Evolutionary conservation across 1,140 invertebrate genomes (phyloP), one percentile per base, ranked within the genome.

Genomic region (Heliothis subflexa): DNA sequence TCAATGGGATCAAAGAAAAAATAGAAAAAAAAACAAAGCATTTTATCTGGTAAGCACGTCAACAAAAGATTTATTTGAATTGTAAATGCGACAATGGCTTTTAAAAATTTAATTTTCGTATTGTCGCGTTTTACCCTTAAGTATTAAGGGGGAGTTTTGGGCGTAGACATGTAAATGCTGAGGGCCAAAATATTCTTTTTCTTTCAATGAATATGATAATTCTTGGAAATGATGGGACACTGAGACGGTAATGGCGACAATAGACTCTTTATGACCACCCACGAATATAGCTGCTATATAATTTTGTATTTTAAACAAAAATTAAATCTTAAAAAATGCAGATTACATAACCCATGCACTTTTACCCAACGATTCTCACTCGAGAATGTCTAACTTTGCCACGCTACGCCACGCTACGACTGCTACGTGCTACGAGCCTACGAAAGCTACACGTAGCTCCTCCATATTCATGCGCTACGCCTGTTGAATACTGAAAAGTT

Each of bases 101-200:
- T 64, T 64, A 64, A 75, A 75, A 75, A 75, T 75, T 75, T 75
- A 75, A 75, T 75, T 75, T 75, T 75, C 59, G 59, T 75, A 75
- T 75, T 52, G 57, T 70, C 47, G 47, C 62, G 11, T 64, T 64
- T 47, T 18, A 64, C 73, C 73, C 73, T 47, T 74, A 64, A 75
- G 59, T 18, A 18, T 74, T 74, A 74, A 21, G 72, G 18, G 59
- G 47, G 18, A 61, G 55, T 28, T 75, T 21, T 61, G 57, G 18
- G 7, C 72, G 40, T 16, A 16, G 11, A 50, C 45, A 75, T 75
- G 57, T 75, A 28, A 75, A 75, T 75, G 25, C 59, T 33, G 21
- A 14, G 33, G 28, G 40, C 40, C n/a, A 59, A 14, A 28, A 13
- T 49, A 28, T 61, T 74, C 61, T 50, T 52, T 74, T 74, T 61